phyloP scores from a whole-genome alignment of 2,888 invertebrate species.

The Laspeyria flexula region DNA sequence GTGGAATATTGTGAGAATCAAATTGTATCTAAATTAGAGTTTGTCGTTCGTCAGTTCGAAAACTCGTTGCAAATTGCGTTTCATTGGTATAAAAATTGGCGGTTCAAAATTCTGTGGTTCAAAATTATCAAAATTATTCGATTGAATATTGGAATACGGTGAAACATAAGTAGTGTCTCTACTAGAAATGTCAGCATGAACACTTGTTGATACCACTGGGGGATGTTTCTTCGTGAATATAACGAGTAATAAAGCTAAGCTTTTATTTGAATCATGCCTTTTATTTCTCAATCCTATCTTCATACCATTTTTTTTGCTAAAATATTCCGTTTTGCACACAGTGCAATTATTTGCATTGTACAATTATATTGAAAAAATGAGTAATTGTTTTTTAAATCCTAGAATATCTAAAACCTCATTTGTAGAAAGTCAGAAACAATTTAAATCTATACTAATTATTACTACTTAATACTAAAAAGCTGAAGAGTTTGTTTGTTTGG shows the following conservation, averaged over 20 bases:
- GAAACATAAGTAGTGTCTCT: slow-evolving; percentile 73
- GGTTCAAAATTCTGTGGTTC: slow-evolving; percentile 54
- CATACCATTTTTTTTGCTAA: not conserved
- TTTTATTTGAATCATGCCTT: slow-evolving; percentile 87
- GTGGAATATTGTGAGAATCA: slow-evolving; percentile 68
- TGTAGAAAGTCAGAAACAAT: too few relatives aligned
- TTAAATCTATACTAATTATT: too few relatives aligned
- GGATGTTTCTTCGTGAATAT: slow-evolving; percentile 88
- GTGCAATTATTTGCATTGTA: too few relatives aligned
- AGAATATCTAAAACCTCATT: too few relatives aligned
- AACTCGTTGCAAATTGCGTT: slow-evolving; percentile 66
- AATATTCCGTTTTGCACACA: not conserved
- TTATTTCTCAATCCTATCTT: slow-evolving; percentile 60
- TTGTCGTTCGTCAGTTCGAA: slow-evolving; percentile 42
- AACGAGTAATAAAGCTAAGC: slow-evolving; percentile 92
- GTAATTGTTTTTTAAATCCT: too few relatives aligned
- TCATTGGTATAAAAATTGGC: slow-evolving; percentile 62
- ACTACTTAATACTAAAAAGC: too few relatives aligned
- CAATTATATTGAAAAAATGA: too few relatives aligned
- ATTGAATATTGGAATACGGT: slow-evolving; percentile 61
- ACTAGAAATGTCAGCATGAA: slow-evolving; percentile 70
- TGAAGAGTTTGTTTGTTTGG: too few relatives aligned
- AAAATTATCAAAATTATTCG: slow-evolving; percentile 77
- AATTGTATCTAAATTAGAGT: slow-evolving; percentile 71
- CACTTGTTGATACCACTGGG: slow-evolving; percentile 82